A percentile compares a stretch with the other conserved stretches of the same genome.
Evolutionary conservation across 2,113 vertebrate species (phyloP).

Genomic region (Coptodon bakossiorum): DNA sequence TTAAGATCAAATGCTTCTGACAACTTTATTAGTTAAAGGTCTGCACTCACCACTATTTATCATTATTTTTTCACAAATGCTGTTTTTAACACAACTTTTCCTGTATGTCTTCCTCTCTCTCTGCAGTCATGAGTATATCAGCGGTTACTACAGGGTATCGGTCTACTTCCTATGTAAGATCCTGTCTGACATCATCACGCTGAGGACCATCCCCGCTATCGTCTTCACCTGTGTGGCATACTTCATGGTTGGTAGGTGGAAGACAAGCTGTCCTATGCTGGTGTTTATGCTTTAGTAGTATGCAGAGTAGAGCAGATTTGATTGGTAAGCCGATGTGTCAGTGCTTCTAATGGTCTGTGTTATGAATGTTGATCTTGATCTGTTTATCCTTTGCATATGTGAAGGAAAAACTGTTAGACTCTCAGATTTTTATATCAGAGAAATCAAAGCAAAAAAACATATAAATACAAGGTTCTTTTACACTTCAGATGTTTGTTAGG

Average conservation of each 20-base stretch:
- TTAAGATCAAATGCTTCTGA: not conserved
- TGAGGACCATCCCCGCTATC: conserved; percentile 82
- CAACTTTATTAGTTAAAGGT: not conserved
- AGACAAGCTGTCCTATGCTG: not conserved
- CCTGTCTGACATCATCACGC: conserved; percentile 81
- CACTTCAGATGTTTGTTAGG: not conserved
- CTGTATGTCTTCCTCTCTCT: not conserved
- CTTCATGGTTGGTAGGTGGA: conserved; percentile 84
- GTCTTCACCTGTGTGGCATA: conserved; percentile 83
- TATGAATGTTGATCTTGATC: not conserved
- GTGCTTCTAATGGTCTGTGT: not conserved
- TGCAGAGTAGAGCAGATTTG: not conserved
- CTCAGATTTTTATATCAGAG: not conserved
- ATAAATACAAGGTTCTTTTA: not conserved
- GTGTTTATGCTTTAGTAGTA: not conserved
- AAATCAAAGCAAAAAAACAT: not conserved
- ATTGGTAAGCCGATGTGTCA: not conserved
- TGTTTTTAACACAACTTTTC: not conserved
- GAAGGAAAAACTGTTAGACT: not conserved
- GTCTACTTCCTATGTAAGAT: conserved; percentile 88
- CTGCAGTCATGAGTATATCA: conserved; percentile 91
- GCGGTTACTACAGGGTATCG: conserved; percentile 89
- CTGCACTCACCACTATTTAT: not conserved
- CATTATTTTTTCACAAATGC: not conserved
- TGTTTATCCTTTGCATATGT: not conserved